These are phyloP conservation scores for Fukomys damarensis DNA, from an alignment of 2,113 vertebrate genomes.

Conservation along the genomic window DNA sequence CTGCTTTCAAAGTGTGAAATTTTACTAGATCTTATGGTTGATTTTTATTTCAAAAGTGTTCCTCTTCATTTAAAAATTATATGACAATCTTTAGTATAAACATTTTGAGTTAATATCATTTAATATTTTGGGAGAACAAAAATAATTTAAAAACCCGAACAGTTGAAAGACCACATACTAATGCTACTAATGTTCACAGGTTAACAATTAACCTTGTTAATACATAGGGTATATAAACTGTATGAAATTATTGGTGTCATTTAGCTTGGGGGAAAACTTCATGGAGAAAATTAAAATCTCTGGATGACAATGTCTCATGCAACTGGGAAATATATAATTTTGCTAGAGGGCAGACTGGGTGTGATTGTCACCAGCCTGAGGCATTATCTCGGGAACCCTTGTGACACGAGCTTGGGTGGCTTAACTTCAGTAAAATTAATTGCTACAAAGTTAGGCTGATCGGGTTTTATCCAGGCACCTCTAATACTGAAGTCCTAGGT, in stretches of 20 bases:
- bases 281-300: neutral
- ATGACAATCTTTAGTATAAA: neutral
- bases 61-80: neutral
- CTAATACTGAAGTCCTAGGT: neutral
- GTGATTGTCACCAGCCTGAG: neutral
- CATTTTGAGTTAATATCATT: neutral
- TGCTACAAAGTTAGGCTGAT: neutral
- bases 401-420: neutral
- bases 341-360: conserved; percentile 19
- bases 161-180: neutral
- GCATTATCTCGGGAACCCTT: conserved; percentile 11
- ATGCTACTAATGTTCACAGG: neutral
- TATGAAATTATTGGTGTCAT: neutral
- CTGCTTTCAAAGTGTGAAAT: neutral
- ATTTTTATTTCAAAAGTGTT: neutral
- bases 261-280: conserved; percentile 10
- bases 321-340: neutral
- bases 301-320: neutral
- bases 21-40: neutral
- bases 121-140: conserved; percentile 40
- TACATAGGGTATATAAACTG: neutral
- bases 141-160: neutral
- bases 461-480: neutral
- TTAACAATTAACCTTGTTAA: neutral
- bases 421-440: conserved; percentile 47